A percentile compares a stretch with the other conserved stretches of the same genome.
phyloP scores from a whole-genome alignment of 1,140 invertebrate genomes.

The Mactra quadrangularis region DNA sequence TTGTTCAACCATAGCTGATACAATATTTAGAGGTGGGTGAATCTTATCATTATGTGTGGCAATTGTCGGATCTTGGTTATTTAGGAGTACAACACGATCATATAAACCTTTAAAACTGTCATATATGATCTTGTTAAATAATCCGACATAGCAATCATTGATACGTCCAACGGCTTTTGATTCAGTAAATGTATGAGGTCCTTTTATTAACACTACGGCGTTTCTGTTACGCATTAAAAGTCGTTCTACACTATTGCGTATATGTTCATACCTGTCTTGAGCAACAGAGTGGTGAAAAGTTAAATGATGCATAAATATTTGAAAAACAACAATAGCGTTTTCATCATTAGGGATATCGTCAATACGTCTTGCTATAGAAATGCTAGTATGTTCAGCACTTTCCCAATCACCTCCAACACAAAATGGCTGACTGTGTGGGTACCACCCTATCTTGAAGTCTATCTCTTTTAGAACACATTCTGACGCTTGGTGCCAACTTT shows the following conservation, averaged over 20 bases:
- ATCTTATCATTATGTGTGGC: not conserved
- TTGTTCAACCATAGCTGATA: too few species aligned
- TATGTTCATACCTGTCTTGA: not conserved
- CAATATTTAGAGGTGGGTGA: too few species aligned
- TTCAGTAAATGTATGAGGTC: slow-evolving; percentile 12
- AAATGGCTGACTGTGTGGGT: slow-evolving; percentile 33
- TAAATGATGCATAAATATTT: slow-evolving; percentile 2
- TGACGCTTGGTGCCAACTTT: slow-evolving; percentile 10
- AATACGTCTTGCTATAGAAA: slow-evolving; percentile 2
- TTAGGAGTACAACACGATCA: not conserved
- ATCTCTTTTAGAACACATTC: not conserved
- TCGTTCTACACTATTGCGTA: slow-evolving; percentile 13
- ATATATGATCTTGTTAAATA: not conserved
- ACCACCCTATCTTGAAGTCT: not conserved
- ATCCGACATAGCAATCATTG: slow-evolving; percentile 10
- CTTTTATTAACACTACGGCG: slow-evolving; percentile 16
- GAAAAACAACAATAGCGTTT: slow-evolving; percentile 9
- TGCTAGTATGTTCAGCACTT: not conserved
- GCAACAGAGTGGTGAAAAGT: slow-evolving; percentile 6
- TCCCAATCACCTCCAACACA: not conserved
- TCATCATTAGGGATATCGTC: not conserved
- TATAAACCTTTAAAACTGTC: slow-evolving; percentile 11
- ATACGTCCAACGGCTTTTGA: not conserved
- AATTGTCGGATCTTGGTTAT: slow-evolving; percentile 13
- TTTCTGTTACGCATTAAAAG: not conserved